phyloP scores from a whole-genome alignment of 2,888 invertebrate genomes.

The Sinodicranocentrus sp. region DNA sequence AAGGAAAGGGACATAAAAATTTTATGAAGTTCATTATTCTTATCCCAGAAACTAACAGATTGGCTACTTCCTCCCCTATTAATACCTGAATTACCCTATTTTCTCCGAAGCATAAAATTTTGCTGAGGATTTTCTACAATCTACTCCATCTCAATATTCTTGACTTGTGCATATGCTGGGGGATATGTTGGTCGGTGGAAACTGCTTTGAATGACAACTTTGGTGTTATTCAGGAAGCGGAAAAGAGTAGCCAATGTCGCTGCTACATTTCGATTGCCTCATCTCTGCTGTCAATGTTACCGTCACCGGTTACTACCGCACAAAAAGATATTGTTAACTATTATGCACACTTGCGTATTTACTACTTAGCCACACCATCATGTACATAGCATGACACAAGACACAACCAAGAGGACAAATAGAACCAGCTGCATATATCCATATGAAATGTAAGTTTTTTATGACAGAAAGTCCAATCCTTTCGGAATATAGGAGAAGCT shows the following conservation, averaged over 20 bases:
- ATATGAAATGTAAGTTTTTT: neutral
- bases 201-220: conserved; percentile 17
- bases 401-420: neutral
- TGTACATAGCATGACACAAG: neutral
- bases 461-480: conserved; percentile 27
- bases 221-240: neutral
- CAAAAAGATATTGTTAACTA: conserved; percentile 21
- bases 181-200: too few species aligned
- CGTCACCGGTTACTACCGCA: neutral
- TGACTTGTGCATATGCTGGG: neutral
- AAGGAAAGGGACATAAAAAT: conserved; percentile 43
- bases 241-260: neutral
- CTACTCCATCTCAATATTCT: neutral
- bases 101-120: conserved; percentile 42
- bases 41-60: conserved; percentile 52
- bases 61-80: conserved; percentile 52
- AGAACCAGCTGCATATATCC: neutral
- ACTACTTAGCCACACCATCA: conserved; percentile 14
- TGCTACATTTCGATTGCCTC: neutral
- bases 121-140: conserved; percentile 18
- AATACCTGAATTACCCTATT: conserved; percentile 55
- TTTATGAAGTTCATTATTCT: conserved; percentile 64
- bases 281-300: conserved; percentile 30
- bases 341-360: conserved; percentile 28
- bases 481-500: neutral